Percentiles rank a stretch among this genome's conserved stretches.
These are phyloP conservation scores for Apeira syringaria DNA, from an alignment of 2,888 invertebrate species.

Conservation along the genomic window DNA sequence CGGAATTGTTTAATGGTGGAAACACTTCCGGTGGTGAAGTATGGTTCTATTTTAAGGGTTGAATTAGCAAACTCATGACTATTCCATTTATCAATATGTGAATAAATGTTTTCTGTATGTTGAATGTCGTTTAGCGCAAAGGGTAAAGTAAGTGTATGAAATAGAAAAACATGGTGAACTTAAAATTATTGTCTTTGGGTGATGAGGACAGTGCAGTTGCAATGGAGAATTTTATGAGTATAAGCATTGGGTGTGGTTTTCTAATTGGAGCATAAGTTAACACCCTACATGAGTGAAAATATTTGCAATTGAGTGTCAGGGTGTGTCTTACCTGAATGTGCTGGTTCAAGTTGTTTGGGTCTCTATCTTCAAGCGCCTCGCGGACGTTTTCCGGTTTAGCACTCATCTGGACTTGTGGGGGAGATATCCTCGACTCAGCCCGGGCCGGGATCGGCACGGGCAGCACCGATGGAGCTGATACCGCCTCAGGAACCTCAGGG, in stretches of 20 bases:
- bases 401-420: constrained; percentile 39
- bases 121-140: too few relatives aligned
- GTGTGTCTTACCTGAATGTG: constrained; percentile 87
- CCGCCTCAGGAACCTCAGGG: constrained; percentile 51
- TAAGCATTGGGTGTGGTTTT: too few relatives aligned
- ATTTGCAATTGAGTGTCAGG: too few relatives aligned
- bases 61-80: constrained; percentile 32
- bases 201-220: too few relatives aligned
- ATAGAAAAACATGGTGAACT: too few relatives aligned
- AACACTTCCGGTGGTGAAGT: constrained; percentile 37
- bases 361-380: constrained; percentile 86
- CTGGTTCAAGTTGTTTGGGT: constrained; percentile 87
- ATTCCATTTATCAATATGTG: constrained; percentile 22
- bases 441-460: constrained; percentile 9
- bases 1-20: constrained; percentile 47
- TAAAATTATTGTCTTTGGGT: too few relatives aligned
- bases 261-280: too few relatives aligned
- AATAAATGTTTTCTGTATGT: too few relatives aligned
- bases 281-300: too few relatives aligned
- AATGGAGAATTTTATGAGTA: too few relatives aligned
- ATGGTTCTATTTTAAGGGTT: constrained; percentile 35
- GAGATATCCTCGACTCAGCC: constrained; percentile 18
- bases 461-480: constrained; percentile 39
- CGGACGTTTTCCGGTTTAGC: constrained; percentile 67
- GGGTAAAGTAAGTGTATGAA: too few relatives aligned